Conservation (phyloP, 1,140 invertebrate genomes). For the Drosophila ironensis region DNA sequence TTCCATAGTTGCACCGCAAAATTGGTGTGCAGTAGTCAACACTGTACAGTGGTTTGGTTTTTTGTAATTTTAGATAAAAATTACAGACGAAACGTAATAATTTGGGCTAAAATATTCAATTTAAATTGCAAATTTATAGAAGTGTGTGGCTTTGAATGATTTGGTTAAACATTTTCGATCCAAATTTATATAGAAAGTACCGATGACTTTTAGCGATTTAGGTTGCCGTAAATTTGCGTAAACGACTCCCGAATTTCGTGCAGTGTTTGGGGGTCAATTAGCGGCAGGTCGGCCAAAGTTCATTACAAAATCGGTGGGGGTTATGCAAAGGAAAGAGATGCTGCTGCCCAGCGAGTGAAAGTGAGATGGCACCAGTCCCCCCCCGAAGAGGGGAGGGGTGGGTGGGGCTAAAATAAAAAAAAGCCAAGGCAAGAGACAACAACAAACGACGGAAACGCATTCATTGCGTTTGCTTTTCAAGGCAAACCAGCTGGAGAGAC, state of each 20-base stretch:
- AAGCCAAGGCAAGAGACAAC: not conserved
- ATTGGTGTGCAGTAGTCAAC: too few species aligned
- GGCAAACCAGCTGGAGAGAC: slow-evolving; percentile 52
- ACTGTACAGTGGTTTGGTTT: too few species aligned
- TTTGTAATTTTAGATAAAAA: too few species aligned
- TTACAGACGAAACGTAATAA: too few species aligned
- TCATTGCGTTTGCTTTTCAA: slow-evolving; percentile 52
- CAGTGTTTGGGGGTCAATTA: not conserved
- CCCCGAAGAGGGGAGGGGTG: not conserved
- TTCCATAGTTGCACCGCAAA: too few species aligned
- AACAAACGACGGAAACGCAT: slow-evolving; percentile 52
- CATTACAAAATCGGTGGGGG: slow-evolving; percentile 38
- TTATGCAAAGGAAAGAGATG: slow-evolving; percentile 60
- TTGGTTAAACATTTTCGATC: too few species aligned
- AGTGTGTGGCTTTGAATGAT: too few species aligned
- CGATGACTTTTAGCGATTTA: too few species aligned
- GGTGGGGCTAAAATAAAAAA: too few species aligned
- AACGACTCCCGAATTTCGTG: not conserved
- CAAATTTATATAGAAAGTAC: too few species aligned
- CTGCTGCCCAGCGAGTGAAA: slow-evolving; percentile 42
- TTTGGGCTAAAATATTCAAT: too few species aligned
- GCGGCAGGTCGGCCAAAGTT: slow-evolving; percentile 51
- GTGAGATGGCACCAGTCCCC: slow-evolving; percentile 54
- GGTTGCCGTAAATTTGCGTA: not conserved
- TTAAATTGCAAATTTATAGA: too few species aligned